Base-by-base conservation (phyloP, 2,113 vertebrate species). In the Pteronura brasiliensis region DNA sequence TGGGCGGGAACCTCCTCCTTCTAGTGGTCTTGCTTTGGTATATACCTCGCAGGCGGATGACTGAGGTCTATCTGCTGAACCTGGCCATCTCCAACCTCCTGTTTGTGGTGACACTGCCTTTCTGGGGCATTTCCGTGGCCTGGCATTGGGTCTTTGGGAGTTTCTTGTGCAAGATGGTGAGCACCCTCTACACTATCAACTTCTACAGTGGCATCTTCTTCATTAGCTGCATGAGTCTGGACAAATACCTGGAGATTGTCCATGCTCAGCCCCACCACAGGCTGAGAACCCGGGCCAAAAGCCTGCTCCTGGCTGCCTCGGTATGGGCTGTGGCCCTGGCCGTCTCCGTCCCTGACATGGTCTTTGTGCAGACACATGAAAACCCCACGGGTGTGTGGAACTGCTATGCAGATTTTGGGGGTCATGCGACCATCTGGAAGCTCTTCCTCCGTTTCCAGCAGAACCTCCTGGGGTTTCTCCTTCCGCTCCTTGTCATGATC, bases 131-230 rank as follows among this genome's bases (percentile, higher is more conserved):
- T 12, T 91, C 98, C 1, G 93, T 97, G 39, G 44, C 88, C 83
- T 98, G 97, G 85, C 98, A 99, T 1, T 97, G 98, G 99, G 79
- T 98, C 72, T 98, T 98, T 34, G 99, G 99, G 71, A 96, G 79
- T n/a, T 27, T 76, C 49, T 1, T 98, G 61, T 99, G 99, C 97
- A 98, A 98, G 0, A 4, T 96, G n/a, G 92, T 99, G 72, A 99
- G 98, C 2, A 71, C 94, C 20, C 96, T 98, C 83, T 99, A 99
- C 76, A 98, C 97, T 25, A 3, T 98, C 18, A 99, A 98, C 88
- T 98, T 99, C 92, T 99, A 99, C 96, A 98, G 99, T 6, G 98
- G 99, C 31, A 94, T 99, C 93, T 99, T 99, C 94, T 98, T 99
- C 47, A 98, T 99, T 31, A 98, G 98, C 36, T 99, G 98, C 88